Evolutionary conservation across 1,140 invertebrate genomes (phyloP), one percentile per base, ranked within the genome.

Genomic region (Papilio dardanus): DNA sequence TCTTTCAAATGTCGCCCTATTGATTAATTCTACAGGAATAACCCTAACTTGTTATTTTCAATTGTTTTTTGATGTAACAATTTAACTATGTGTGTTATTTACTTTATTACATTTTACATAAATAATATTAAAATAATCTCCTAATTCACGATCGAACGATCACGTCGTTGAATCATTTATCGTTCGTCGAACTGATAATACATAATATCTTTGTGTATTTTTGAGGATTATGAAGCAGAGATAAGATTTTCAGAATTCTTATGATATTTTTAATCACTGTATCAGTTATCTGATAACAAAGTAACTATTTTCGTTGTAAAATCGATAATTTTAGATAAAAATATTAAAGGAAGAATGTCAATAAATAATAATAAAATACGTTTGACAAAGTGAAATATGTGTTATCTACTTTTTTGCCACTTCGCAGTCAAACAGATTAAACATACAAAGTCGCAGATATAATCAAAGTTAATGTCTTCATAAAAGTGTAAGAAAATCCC

Each of bases 31-130:
- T n/a, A n/a, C n/a, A n/a, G n/a, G n/a, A n/a, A n/a, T n/a, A n/a
- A n/a, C n/a, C n/a, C n/a, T n/a, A n/a, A n/a, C n/a, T 62, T 62
- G 12, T 62, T 58, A 58, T 62, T 28, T 14, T 28, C 30, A 62
- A 16, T 12, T 30, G 14, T 12, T 54, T 24, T 19, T 42, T n/a
- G 40, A 5, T 42, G 14, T 42, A 4, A n/a, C 5, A 46, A 46
- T 19, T 19, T 7, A 19, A 19, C 42, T n/a, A 19, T 46, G 19
- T 46, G 16, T 19, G 16, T n/a, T 46, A 21, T 24, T 28, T 24
- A 3, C 3, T 54, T 54, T 54, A 54, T 54, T 12, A 24, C 8
- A 24, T 28, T 24, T 54, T 54, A 3, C 8, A 54, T 21, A n/a
- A 28, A 28, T 62, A 5, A 28, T 10, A 62, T 62, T 62, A 62